These are phyloP conservation scores for Callocephalon fimbriatum DNA, from an alignment of 2,113 vertebrate genomes.

Conservation along the genomic window DNA sequence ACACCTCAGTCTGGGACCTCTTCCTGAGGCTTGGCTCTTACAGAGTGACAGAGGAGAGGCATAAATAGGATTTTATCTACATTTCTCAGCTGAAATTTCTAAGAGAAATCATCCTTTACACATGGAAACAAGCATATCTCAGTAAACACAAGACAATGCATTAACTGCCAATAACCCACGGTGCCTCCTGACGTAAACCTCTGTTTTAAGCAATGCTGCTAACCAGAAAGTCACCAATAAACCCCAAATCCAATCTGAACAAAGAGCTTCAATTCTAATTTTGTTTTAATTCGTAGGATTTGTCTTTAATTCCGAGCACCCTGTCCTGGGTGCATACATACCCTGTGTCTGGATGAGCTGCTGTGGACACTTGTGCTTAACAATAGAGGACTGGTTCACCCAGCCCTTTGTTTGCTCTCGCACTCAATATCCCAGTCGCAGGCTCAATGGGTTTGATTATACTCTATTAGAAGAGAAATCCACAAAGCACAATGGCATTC, in stretches of 20 bases:
- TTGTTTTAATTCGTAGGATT: neutral
- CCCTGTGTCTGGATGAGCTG: neutral
- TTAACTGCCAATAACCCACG: neutral
- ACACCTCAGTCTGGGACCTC: neutral
- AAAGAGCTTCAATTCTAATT: constrained; percentile 11
- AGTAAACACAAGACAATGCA: neutral
- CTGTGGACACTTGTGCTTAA: constrained; percentile 37
- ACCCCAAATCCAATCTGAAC: neutral
- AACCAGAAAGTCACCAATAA: neutral
- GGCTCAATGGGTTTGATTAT: constrained; percentile 26
- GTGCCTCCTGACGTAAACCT: neutral
- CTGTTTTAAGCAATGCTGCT: neutral
- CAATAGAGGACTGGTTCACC: constrained; percentile 47
- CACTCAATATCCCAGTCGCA: neutral
- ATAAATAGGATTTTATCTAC: neutral
- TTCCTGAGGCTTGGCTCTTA: neutral
- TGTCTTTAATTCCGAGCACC: neutral
- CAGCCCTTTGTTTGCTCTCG: constrained; percentile 62
- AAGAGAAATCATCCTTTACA: neutral
- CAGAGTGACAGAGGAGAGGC: neutral
- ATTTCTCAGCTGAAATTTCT: neutral
- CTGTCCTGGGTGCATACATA: neutral
- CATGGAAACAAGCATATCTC: neutral
- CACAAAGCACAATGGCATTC: neutral
- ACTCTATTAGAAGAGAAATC: neutral